phyloP scores from a whole-genome alignment of 1,140 invertebrate species.

The Campoletis sonorensis region DNA sequence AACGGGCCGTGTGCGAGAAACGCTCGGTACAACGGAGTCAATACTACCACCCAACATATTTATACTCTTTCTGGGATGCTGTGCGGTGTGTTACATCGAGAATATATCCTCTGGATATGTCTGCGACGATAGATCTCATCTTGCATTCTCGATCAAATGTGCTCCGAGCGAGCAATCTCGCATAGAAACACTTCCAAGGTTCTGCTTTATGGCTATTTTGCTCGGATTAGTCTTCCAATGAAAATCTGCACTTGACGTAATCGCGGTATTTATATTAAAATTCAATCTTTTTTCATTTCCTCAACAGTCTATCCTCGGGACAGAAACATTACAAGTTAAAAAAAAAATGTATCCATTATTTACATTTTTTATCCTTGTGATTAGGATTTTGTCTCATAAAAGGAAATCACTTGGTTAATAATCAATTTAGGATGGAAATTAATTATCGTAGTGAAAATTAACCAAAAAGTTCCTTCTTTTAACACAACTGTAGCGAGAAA shows the following conservation, averaged over 20 bases:
- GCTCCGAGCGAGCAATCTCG: not conserved
- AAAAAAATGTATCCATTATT: too few relatives aligned
- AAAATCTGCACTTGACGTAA: slow-evolving; percentile 25
- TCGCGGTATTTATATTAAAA: slow-evolving; percentile 14
- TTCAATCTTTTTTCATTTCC: too few relatives aligned
- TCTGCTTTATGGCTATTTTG: not conserved
- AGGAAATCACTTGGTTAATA: too few relatives aligned
- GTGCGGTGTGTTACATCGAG: not conserved
- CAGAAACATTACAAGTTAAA: too few relatives aligned
- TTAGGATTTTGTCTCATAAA: too few relatives aligned
- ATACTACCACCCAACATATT: too few relatives aligned
- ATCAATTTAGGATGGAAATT: too few relatives aligned
- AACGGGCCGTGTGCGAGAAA: slow-evolving; percentile 21
- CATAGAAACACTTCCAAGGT: not conserved
- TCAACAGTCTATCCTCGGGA: too few relatives aligned
- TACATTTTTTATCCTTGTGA: too few relatives aligned
- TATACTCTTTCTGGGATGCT: not conserved
- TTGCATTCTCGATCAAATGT: slow-evolving; percentile 5
- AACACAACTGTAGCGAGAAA: too few relatives aligned
- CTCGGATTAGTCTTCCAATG: slow-evolving; percentile 17
- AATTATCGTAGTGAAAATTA: too few relatives aligned
- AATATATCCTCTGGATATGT: not conserved
- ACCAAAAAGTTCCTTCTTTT: too few relatives aligned
- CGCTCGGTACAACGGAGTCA: not conserved
- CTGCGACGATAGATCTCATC: slow-evolving; percentile 20